Evolutionary conservation across 2,113 vertebrate species (phyloP), one percentile per base, ranked within the genome.

Genomic region (Oreochromis spilurus): DNA sequence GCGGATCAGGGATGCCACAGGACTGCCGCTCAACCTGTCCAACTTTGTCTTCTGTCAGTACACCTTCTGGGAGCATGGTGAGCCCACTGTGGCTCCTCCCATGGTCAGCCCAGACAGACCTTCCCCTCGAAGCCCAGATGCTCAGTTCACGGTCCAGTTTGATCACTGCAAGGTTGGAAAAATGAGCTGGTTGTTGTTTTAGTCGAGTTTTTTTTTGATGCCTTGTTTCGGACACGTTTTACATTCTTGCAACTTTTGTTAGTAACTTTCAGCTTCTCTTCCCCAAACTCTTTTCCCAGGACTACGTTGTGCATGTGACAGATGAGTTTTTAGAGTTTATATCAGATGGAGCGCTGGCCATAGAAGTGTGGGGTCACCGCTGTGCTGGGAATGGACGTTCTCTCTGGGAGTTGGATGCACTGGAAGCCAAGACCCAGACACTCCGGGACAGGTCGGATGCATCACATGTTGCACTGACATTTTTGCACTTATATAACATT

Each of bases 31-130:
- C 88, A 98, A 97, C 91, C 96, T 99, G 55, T 99, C 99, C n/a
- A 99, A 99, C 94, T 99, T 99, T 45, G 99, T 99, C 53, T 99
- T 99, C 96, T 99, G 98, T 94, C 99, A 99, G 89, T 99, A 99
- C 85, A 97, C 96, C 0, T 99, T 99, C 95, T 99, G 99, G 99
- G 98, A 99, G 93, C 97, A 99, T 29, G 95, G 97, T 0, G 96
- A 97, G 77, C 97, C 98, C 36, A 96, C 97, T 1, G 97, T 99
- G 88, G 99, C 97, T 1, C 98, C 98, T 62, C 98, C 99, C 2
- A 97, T 99, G 91, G 97, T 99, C 87, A 97, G 98, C 92, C 98
- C 99, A 4, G 98, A 99, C 79, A 97, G 96, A 87, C 97, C 97
- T 29, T 97, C 97, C 13, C 93, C 96, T 21, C 96, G 95, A 79